Evolutionary conservation across 2,113 vertebrate genomes (phyloP).

Genomic region (Chloebia gouldiae): DNA sequence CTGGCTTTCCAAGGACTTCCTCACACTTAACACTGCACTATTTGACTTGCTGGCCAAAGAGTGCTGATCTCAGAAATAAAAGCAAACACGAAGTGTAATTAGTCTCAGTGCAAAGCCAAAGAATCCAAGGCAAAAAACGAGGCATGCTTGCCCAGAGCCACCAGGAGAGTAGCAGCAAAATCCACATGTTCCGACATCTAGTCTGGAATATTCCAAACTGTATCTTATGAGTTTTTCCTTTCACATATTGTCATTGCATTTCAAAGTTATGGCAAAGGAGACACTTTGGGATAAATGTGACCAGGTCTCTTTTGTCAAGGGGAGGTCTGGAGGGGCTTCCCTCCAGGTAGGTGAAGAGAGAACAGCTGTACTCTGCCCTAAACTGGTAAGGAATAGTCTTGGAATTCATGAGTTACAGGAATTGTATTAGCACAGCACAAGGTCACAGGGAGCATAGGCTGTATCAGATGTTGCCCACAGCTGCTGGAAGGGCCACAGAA

Average conservation of each 20-base stretch:
- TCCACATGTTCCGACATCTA: not conserved
- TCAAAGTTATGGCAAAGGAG: not conserved
- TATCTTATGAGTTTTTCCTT: fast-evolving
- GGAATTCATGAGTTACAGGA: fast-evolving
- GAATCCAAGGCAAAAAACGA: not conserved
- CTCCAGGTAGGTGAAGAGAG: not conserved
- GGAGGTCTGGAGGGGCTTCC: not conserved
- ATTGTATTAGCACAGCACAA: no score
- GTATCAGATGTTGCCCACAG: not conserved
- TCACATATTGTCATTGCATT: not conserved
- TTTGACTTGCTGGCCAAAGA: not conserved
- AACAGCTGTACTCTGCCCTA: not conserved
- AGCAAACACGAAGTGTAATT: not conserved
- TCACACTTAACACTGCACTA: fast-evolving
- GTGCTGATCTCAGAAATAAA: not conserved
- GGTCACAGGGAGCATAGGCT: not conserved
- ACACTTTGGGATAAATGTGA: not conserved
- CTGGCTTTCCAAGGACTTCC: not conserved
- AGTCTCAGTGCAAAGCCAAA: not conserved
- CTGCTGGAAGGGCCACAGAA: not conserved
- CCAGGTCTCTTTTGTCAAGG: not conserved
- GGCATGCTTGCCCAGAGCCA: not conserved
- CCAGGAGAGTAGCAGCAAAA: not conserved
- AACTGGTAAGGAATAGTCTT: not conserved
- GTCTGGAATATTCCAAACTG: not conserved